Conservation (phyloP, 2,888 invertebrate species). For the Galerucella pusilla region DNA sequence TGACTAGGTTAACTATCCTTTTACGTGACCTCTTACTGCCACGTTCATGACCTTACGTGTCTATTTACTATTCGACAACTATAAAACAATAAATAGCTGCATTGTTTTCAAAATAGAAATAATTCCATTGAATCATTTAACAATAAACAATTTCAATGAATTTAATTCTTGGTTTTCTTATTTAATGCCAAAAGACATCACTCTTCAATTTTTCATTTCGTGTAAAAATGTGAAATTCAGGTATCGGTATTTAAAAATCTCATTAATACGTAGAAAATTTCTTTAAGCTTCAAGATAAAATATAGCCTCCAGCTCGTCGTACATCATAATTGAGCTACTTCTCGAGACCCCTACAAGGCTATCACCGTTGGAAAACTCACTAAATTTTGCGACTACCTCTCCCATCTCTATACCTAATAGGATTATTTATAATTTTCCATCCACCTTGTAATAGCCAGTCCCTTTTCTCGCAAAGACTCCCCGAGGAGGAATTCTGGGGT, state of each 20-base stretch:
- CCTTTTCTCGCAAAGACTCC: conserved; percentile 9
- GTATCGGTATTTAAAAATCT: background rate
- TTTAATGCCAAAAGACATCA: too few relatives aligned
- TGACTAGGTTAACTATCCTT: too few relatives aligned
- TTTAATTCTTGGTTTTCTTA: too few relatives aligned
- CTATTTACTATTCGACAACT: too few relatives aligned
- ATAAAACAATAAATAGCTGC: too few relatives aligned
- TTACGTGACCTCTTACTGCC: too few relatives aligned
- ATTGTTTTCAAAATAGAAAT: too few relatives aligned
- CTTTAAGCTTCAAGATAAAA: background rate
- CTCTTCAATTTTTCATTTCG: background rate
- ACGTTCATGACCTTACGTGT: too few relatives aligned
- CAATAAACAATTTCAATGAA: too few relatives aligned
- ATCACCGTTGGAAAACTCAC: background rate
- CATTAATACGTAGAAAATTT: background rate
- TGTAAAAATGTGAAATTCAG: background rate
- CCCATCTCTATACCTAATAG: conserved; percentile 3
- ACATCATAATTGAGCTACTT: conserved; percentile 9
- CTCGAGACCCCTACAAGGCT: background rate
- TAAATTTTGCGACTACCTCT: background rate
- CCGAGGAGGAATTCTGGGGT: conserved; percentile 6
- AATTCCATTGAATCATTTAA: too few relatives aligned
- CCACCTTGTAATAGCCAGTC: conserved; percentile 7
- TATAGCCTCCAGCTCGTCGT: background rate
- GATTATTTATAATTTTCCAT: conserved; percentile 17